Conservation (phyloP, 2,888 invertebrate genomes). For the Ypsolopha sequella region DNA sequence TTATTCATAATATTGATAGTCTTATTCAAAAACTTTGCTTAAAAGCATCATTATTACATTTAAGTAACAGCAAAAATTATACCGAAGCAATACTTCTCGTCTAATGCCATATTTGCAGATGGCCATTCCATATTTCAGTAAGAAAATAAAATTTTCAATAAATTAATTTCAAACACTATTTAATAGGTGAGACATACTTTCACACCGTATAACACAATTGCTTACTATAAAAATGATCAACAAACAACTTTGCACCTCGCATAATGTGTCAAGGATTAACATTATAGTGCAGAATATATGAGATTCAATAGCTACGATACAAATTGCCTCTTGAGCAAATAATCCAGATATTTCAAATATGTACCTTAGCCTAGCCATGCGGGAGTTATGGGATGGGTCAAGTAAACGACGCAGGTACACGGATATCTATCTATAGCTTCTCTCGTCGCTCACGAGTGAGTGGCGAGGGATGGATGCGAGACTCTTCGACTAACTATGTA, state of each 20-base stretch:
- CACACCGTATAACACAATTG: constrained; percentile 67
- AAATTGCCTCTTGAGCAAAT: constrained; percentile 67
- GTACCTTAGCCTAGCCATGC: constrained; percentile 48
- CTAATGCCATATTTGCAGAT: constrained; percentile 67
- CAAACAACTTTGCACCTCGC: constrained; percentile 65
- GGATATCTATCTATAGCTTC: constrained; percentile 36
- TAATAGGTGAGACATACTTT: constrained; percentile 56
- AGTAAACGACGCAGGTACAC: constrained; percentile 35
- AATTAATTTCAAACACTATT: constrained; percentile 69
- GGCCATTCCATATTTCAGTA: constrained; percentile 59
- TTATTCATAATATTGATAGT: constrained; percentile 4
- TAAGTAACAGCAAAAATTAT: constrained; percentile 9
- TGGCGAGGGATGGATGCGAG: too few species aligned
- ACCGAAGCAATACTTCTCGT: constrained; percentile 18
- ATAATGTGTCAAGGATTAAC: constrained; percentile 43
- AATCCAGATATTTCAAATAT: constrained; percentile 37
- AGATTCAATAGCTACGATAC: constrained; percentile 63
- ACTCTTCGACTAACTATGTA: too few species aligned
- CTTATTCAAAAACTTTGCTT: constrained; percentile 9
- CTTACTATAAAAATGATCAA: constrained; percentile 69
- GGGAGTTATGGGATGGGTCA: constrained; percentile 45
- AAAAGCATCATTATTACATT: background rate
- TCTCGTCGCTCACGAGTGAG: constrained; percentile 17
- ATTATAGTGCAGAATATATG: constrained; percentile 54
- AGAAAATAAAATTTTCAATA: constrained; percentile 71